Base-by-base conservation (phyloP, 2,888 invertebrate species). In the Athripsodes cinereus region DNA sequence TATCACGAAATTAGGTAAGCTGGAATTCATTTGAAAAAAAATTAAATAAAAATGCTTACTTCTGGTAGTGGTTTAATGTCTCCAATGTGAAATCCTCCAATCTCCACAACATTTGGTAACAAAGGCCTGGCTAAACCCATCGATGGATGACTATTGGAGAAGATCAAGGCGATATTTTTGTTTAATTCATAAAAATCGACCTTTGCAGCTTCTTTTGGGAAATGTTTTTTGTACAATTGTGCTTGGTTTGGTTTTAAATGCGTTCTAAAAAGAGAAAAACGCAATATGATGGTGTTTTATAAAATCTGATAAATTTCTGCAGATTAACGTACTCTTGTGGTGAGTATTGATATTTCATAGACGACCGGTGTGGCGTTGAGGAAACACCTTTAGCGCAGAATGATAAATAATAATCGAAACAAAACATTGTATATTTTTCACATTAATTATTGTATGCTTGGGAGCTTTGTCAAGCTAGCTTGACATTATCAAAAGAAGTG, bases 121-220 rank as follows among this genome's bases (percentile, higher is more conserved):
- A 50, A 16, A 5, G 62, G 58, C 13, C 58, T 49, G 0, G 60
- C 53, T 2, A 54, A 16, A 1, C 65, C 63, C 11, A 62, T 47
- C 1, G 65, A 62, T 3, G 58, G 60, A 40, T 65, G 65, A 20
- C 52, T 58, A 47, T 64, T 65, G 10, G 56, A 31, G 13, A 64
- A 47, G 18, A 62, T 47, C 2, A 61, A 57, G 2, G 64, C 55
- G 2, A 55, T 55, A 10, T 56, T 60, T 16, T 56, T 56, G 16
- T 40, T 34, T 16, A 60, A 11, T 10, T 58, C 57, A 40, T 52
- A 46, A n/a, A 47, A 62, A 2, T 55, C 49, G 26, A 62, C 58
- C 50, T 31, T 10, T 31, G 47, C 22, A 16, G 60, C 56, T 22
- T 60, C 60, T 47, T 57, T 47, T 16, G 60, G 60, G 46, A 60